A percentile compares a stretch with the other conserved stretches of the same genome.
These are phyloP conservation scores for Tinamus guttatus DNA, from an alignment of 2,113 vertebrate genomes.

Conservation along the genomic window DNA sequence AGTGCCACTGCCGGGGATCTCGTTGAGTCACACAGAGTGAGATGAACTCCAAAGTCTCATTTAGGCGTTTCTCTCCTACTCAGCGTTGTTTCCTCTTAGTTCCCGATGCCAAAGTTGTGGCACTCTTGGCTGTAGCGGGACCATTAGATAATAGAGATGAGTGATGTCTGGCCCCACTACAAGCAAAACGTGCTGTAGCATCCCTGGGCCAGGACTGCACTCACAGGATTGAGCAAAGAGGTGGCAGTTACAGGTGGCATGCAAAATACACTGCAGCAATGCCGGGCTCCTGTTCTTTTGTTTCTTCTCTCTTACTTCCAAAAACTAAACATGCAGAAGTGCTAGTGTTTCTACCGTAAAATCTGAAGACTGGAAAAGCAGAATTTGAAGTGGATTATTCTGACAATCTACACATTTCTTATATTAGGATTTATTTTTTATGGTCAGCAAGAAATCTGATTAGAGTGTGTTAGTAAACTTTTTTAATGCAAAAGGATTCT, in stretches of 20 bases:
- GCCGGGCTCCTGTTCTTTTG: neutral
- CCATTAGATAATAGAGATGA: neutral
- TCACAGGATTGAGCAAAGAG: neutral
- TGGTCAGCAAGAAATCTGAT: neutral
- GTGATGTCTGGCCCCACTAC: neutral
- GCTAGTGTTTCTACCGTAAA: neutral
- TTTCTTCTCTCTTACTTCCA: neutral
- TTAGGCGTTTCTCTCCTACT: neutral
- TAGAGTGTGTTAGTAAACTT: neutral
- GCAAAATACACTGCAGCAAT: neutral
- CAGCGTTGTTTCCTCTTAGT: neutral
- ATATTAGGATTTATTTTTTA: neutral
- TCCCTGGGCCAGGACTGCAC: neutral
- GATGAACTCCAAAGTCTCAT: neutral
- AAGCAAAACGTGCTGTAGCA: neutral
- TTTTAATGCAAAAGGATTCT: neutral
- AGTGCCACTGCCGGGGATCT: fast-evolving
- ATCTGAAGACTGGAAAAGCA: neutral
- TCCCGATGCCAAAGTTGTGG: neutral
- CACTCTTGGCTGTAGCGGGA: neutral
- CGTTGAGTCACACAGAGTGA: neutral
- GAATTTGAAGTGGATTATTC: neutral
- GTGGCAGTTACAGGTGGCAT: neutral
- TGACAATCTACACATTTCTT: neutral
- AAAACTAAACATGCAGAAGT: neutral